A percentile compares a stretch with the other conserved stretches of the same genome.
phyloP scores from a whole-genome alignment of 64 coral and sea anemone genomes.

The Montipora efflorescens region DNA sequence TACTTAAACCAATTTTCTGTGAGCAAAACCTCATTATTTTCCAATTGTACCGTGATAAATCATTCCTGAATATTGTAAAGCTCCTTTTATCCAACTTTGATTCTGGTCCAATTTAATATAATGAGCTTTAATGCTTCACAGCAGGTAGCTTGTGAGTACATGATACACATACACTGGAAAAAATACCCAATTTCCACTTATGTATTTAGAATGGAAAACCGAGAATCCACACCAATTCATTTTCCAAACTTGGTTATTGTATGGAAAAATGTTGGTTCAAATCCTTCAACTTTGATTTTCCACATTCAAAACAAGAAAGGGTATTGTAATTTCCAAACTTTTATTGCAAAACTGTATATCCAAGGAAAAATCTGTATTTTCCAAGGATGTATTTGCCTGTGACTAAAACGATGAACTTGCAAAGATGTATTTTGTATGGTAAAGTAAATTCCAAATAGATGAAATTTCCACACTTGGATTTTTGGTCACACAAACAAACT shows the following conservation, averaged over 20 bases:
- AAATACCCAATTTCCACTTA: conserved; percentile 24
- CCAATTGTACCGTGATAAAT: no score
- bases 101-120: no score
- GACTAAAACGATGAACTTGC: not conserved
- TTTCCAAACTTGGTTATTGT: conserved; percentile 1
- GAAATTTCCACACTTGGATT: not conserved
- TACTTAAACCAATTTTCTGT: no score
- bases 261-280: conserved; percentile 12
- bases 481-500: not conserved
- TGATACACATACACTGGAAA: not conserved
- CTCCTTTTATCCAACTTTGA: no score
- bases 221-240: not conserved
- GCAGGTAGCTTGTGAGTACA: no score
- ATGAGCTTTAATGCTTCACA: no score
- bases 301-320: not conserved
- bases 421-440: not conserved
- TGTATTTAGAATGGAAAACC: not conserved
- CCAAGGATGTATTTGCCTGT: not conserved
- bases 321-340: not conserved
- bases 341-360: not conserved
- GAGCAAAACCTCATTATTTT: no score
- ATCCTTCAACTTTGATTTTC: not conserved
- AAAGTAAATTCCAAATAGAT: not conserved
- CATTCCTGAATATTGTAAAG: no score
- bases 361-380: not conserved